phyloP scores from a whole-genome alignment of 2,113 vertebrate species.

The Rhynchopsitta pachyrhyncha region DNA sequence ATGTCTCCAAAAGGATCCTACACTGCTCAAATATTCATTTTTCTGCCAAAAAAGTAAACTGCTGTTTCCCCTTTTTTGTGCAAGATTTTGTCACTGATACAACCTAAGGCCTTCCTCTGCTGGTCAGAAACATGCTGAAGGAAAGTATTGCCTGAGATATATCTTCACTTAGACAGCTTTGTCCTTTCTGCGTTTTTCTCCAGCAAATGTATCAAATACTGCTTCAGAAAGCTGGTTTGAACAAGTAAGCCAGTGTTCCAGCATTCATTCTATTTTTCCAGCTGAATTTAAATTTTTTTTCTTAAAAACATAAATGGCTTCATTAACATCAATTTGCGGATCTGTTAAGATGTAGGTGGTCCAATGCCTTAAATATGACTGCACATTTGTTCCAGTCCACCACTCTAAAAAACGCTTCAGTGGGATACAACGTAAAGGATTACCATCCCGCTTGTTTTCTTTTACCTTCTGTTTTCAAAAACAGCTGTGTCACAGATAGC shows the following conservation, averaged over 20 bases:
- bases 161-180: not conserved
- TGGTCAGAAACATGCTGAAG: not conserved
- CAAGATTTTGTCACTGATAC: not conserved
- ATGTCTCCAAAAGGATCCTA: not conserved
- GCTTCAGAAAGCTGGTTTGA: constrained; percentile 38
- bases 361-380: constrained; percentile 38
- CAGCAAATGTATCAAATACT: not conserved
- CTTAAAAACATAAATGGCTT: constrained; percentile 13
- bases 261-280: constrained; percentile 64
- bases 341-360: constrained; percentile 59
- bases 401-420: not conserved
- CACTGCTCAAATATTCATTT: not conserved
- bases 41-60: not conserved
- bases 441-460: not conserved
- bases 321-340: constrained; percentile 48
- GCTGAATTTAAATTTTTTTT: constrained; percentile 48
- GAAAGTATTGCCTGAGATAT: not conserved
- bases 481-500: constrained; percentile 56
- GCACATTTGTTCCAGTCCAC: constrained; percentile 9
- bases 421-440: not conserved
- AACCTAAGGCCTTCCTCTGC: not conserved
- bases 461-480: constrained; percentile 14
- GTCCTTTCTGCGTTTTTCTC: constrained; percentile 24
- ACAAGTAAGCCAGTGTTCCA: constrained; percentile 50
- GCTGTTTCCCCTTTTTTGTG: not conserved